Evolutionary conservation across 2,888 invertebrate genomes (phyloP).

Genomic region (Marasmarcha lunaedactyla): DNA sequence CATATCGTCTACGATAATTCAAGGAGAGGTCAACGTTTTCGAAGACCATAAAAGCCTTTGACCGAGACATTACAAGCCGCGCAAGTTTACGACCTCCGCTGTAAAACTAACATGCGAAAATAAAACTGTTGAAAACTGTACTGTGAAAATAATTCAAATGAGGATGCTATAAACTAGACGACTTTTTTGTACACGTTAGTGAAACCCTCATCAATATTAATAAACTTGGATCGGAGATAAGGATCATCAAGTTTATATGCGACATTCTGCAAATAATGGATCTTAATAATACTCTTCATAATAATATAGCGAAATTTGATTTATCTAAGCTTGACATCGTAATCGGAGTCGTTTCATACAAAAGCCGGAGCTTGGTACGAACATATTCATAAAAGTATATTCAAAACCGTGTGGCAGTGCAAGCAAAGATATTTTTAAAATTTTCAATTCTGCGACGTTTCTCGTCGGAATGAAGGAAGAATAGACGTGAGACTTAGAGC

Average conservation of each 20-base stretch:
- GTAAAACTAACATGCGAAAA: neutral
- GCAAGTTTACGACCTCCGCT: neutral
- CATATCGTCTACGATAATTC: neutral
- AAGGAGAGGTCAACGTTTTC: neutral
- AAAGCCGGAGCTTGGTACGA: neutral
- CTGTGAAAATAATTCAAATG: neutral
- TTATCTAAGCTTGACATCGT: too few species aligned
- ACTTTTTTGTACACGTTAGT: too few species aligned
- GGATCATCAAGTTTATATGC: too few species aligned
- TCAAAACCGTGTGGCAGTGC: neutral
- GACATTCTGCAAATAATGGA: too few species aligned
- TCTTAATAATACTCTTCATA: too few species aligned
- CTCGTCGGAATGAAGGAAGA: slow-evolving; percentile 27
- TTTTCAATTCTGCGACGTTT: slow-evolving; percentile 35
- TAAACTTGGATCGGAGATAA: too few species aligned
- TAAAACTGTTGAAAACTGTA: neutral
- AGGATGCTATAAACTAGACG: too few species aligned
- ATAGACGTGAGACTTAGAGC: slow-evolving; percentile 31
- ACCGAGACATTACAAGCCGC: slow-evolving; percentile 1
- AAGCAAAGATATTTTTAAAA: slow-evolving; percentile 18
- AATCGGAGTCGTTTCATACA: too few species aligned
- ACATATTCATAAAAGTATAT: slow-evolving; percentile 1
- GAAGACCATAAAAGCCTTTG: neutral
- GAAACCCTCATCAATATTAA: too few species aligned
- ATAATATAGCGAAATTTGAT: too few species aligned